A percentile compares a stretch with the other conserved stretches of the same genome.
These are phyloP conservation scores for Microcebus murinus DNA, from an alignment of 2,113 vertebrate species.

Conservation along the genomic window DNA sequence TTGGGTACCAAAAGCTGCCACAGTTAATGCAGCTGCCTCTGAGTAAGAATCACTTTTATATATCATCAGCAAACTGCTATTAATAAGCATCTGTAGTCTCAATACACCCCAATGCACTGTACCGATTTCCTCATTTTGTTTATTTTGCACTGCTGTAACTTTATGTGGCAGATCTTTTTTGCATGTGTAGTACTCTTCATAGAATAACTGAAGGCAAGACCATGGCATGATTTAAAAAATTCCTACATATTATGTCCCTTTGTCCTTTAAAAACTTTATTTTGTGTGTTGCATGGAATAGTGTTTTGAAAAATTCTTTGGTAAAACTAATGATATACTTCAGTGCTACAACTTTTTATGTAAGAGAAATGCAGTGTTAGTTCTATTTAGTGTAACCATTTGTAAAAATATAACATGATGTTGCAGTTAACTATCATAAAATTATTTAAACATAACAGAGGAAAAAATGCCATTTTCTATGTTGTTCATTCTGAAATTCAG, in stretches of 20 bases:
- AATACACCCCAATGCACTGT: background rate
- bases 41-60: background rate
- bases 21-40: background rate
- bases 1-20: background rate
- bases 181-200: background rate
- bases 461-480: background rate
- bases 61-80: background rate
- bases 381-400: background rate
- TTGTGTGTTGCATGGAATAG: background rate
- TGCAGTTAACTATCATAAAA: background rate
- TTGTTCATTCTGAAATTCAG: background rate
- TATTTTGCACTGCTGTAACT: background rate
- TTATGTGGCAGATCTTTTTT: background rate
- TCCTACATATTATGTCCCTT: background rate
- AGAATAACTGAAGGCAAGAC: background rate
- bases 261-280: background rate
- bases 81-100: background rate
- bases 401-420: background rate
- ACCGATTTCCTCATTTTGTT: background rate
- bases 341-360: background rate
- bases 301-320: background rate
- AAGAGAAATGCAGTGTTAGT: background rate
- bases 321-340: background rate
- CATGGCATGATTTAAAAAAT: background rate
- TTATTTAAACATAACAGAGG: background rate